Evolutionary conservation across 1,140 invertebrate species (phyloP).

Genomic region (Listronotus oregonensis): DNA sequence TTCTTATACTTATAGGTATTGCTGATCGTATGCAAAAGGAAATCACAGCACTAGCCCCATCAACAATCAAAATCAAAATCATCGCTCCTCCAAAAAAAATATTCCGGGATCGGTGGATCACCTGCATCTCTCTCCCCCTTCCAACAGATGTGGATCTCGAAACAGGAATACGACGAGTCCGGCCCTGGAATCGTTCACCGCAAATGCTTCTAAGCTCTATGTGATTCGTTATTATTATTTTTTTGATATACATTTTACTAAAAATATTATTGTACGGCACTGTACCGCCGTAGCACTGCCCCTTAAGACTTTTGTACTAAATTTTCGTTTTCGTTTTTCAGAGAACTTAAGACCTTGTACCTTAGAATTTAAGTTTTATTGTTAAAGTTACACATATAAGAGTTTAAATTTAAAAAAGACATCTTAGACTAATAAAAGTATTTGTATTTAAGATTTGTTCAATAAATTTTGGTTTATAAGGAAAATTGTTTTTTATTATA

Average conservation of each 20-base stretch:
- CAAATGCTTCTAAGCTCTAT: constrained; percentile 86
- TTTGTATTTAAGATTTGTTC: constrained; percentile 8
- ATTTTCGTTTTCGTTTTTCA: neutral
- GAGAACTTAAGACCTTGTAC: neutral
- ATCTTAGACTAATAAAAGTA: neutral
- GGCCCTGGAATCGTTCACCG: constrained; percentile 93
- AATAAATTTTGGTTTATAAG: neutral
- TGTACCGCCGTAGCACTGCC: constrained; percentile 5
- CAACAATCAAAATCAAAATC: constrained; percentile 91
- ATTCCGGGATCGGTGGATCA: constrained; percentile 77
- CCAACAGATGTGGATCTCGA: constrained; percentile 10
- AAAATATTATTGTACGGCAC: neutral
- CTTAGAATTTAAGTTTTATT: neutral
- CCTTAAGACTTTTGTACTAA: neutral
- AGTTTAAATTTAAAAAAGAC: neutral
- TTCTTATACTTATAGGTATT: too few relatives aligned
- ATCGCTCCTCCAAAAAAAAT: constrained; percentile 85
- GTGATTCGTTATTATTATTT: too few relatives aligned
- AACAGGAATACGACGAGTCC: constrained; percentile 56
- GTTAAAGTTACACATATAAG: neutral
- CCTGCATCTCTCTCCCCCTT: constrained; percentile 82
- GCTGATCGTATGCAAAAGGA: constrained; percentile 78
- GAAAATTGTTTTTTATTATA: neutral
- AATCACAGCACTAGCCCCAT: constrained; percentile 76
- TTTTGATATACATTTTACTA: too few relatives aligned